phyloP scores from a whole-genome alignment of 2,888 invertebrate genomes.

The Thyatira batis region DNA sequence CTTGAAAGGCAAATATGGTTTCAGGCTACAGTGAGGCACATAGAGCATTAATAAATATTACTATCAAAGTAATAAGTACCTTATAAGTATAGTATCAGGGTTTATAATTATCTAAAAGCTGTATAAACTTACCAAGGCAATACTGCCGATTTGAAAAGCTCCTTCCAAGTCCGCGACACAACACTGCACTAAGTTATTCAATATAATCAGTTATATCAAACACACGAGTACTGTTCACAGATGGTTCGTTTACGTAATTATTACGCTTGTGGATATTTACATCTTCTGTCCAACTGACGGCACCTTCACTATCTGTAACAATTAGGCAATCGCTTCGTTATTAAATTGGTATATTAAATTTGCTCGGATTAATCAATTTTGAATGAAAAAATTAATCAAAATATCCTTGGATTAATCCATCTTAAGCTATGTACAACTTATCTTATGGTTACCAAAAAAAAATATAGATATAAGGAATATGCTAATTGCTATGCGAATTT shows the following conservation, averaged over 20 bases:
- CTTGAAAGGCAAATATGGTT: too few relatives aligned
- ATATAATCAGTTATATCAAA: background rate
- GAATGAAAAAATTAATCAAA: too few relatives aligned
- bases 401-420: too few relatives aligned
- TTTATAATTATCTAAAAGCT: background rate
- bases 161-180: constrained; percentile 46
- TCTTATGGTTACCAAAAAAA: too few relatives aligned
- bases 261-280: background rate
- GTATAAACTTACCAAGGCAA: constrained; percentile 59
- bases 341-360: background rate
- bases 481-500: too few relatives aligned
- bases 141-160: constrained; percentile 45
- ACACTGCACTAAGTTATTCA: constrained; percentile 47
- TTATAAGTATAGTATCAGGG: too few relatives aligned
- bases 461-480: too few relatives aligned
- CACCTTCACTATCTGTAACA: constrained; percentile 57
- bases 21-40: too few relatives aligned
- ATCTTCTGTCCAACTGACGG: constrained; percentile 7
- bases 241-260: background rate
- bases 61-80: too few relatives aligned
- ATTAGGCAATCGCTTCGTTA: constrained; percentile 16
- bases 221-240: background rate
- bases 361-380: too few relatives aligned
- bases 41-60: too few relatives aligned
- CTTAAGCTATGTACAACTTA: too few relatives aligned